Conservation (phyloP, 2,113 vertebrate genomes). For the Melanerpes aurifrons region DNA sequence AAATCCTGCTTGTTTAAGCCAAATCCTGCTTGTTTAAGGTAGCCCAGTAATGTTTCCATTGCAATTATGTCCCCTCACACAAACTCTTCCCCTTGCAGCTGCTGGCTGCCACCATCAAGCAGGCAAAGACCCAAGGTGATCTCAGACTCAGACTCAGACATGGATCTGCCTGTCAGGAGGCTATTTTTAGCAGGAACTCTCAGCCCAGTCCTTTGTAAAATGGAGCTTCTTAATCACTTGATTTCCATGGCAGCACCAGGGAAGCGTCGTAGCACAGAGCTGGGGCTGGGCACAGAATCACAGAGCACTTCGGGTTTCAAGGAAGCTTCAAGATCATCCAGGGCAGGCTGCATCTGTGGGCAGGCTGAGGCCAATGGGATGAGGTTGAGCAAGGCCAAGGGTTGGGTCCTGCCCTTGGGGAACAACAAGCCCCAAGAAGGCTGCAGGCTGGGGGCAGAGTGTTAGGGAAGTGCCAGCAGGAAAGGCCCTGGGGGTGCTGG, state of each 20-base stretch:
- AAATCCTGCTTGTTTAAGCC: too few relatives aligned
- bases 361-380: too few relatives aligned
- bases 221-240: background rate
- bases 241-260: slow-evolving; percentile 34
- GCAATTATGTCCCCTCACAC: background rate
- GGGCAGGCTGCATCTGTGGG: too few relatives aligned
- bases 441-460: too few relatives aligned
- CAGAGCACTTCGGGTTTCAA: too few relatives aligned
- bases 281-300: too few relatives aligned
- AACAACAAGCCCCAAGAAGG: too few relatives aligned
- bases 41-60: background rate
- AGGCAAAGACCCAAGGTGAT: slow-evolving; percentile 1
- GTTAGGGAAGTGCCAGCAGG: too few relatives aligned
- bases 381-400: too few relatives aligned
- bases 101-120: background rate
- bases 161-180: background rate
- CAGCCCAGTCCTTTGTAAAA: slow-evolving; percentile 19
- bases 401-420: too few relatives aligned
- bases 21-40: slow-evolving; percentile 2
- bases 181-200: slow-evolving; percentile 17
- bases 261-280: background rate
- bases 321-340: too few relatives aligned
- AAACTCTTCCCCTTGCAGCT: background rate
- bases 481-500: too few relatives aligned
- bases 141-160: background rate